Evolutionary conservation across 2,797 vertebrate genomes (phyloP).

Genomic region (Okamejei kenojei): DNA sequence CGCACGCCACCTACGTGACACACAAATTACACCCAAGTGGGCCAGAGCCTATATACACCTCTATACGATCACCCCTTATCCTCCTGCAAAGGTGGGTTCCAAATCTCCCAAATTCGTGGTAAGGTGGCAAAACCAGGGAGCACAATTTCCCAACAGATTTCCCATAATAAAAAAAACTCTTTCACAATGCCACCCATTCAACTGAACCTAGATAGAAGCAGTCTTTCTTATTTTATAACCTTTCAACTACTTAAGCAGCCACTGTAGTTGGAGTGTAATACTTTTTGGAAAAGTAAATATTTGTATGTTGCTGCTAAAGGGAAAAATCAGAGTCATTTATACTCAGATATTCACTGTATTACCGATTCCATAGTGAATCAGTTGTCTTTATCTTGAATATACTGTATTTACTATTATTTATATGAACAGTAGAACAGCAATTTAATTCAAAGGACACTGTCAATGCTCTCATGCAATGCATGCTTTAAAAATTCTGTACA

Average conservation of each 20-base stretch:
- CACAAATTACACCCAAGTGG: no score
- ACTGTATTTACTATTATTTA: not conserved
- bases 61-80: no score
- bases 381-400: not conserved
- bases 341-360: not conserved
- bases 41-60: no score
- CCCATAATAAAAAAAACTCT: not conserved
- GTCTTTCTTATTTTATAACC: not conserved
- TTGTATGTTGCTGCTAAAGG: not conserved
- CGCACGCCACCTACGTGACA: no score
- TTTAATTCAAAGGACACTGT: not conserved
- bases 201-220: not conserved
- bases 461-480: not conserved
- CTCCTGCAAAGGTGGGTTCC: no score
- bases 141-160: not conserved
- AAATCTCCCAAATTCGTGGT: not conserved
- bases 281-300: not conserved
- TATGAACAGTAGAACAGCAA: not conserved
- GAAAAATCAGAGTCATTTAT: not conserved
- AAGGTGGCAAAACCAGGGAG: not conserved
- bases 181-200: not conserved
- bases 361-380: not conserved
- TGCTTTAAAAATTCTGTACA: not conserved
- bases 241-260: not conserved
- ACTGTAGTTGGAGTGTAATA: not conserved